phyloP scores from a whole-genome alignment of 2,113 vertebrate species.

The Cranoglanis bouderius region DNA sequence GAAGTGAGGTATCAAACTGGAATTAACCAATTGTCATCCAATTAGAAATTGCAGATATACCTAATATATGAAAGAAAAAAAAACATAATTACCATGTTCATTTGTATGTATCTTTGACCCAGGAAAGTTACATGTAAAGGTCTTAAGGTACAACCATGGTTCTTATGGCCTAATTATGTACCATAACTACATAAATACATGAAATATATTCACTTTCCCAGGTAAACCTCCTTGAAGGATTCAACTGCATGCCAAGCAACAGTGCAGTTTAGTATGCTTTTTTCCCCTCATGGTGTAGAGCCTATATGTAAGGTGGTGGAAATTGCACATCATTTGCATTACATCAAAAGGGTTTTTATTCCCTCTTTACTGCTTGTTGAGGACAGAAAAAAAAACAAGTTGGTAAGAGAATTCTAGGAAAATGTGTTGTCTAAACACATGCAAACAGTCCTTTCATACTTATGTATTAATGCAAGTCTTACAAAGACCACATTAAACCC shows the following conservation, averaged over 20 bases:
- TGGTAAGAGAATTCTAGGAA: not conserved
- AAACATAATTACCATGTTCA: too few relatives aligned
- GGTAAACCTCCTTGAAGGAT: not conserved
- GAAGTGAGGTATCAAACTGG: not conserved
- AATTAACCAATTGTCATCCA: not conserved
- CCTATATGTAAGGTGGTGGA: not conserved
- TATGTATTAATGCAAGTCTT: constrained; percentile 13
- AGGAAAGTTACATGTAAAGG: not conserved
- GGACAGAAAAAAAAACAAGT: not conserved
- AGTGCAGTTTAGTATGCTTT: not conserved
- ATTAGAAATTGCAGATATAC: not conserved
- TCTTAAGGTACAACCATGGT: not conserved
- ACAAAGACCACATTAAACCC: not conserved
- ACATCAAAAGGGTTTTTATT: not conserved
- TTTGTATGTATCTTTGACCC: not conserved
- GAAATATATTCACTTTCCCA: not conserved
- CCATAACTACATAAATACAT: not conserved
- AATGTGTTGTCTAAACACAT: not conserved
- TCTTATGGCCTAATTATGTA: not conserved
- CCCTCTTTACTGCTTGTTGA: not conserved
- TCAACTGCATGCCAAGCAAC: not conserved
- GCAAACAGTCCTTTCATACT: not conserved
- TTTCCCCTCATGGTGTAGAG: not conserved
- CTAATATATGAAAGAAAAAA: not conserved
- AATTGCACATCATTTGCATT: not conserved